Percentiles rank a stretch among this genome's conserved stretches.
Conservation (phyloP, 2,888 invertebrate species). For the Acanthosepion pharaonis region DNA sequence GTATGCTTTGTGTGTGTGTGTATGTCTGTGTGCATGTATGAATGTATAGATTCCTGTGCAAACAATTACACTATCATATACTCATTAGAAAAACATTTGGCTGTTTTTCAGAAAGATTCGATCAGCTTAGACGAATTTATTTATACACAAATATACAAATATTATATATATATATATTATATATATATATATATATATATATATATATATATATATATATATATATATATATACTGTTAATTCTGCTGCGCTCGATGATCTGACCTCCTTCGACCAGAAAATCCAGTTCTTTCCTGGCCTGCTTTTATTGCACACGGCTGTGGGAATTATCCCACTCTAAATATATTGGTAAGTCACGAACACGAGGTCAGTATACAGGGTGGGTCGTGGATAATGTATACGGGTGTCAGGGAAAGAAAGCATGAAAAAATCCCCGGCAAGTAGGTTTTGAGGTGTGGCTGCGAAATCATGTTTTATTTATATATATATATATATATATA, state of each 20-base stretch:
- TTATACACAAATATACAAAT: no score
- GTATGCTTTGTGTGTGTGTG: no score
- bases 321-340: conserved; percentile 33
- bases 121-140: no score
- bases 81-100: no score
- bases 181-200: no score
- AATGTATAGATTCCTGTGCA: neutral
- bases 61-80: no score
- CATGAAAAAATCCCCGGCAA: neutral
- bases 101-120: no score
- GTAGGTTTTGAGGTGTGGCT: neutral
- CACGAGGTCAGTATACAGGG: neutral
- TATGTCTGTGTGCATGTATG: neutral
- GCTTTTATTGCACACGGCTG: neutral
- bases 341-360: conserved; percentile 33
- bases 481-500: neutral
- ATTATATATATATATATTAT: no score
- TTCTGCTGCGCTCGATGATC: neutral
- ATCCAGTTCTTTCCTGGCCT: neutral
- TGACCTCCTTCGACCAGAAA: conserved; percentile 11
- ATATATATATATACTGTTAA: no score
- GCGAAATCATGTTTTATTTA: neutral
- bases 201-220: no score
- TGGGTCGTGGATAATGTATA: neutral
- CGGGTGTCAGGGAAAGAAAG: neutral